phyloP scores from a whole-genome alignment of 2,113 vertebrate genomes.

The Polyodon spathula region DNA sequence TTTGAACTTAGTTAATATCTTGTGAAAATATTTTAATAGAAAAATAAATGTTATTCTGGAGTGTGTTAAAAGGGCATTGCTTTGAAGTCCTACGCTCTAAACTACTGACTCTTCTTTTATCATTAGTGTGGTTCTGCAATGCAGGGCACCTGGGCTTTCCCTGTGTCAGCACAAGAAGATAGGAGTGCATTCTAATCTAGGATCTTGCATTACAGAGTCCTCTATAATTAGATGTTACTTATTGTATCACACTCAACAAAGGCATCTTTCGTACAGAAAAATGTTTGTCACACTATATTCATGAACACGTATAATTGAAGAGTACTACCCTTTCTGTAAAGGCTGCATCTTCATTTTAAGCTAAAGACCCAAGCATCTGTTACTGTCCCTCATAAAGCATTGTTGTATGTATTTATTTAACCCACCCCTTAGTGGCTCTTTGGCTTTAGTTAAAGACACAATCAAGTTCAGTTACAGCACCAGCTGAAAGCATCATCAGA shows the following conservation, averaged over 20 bases:
- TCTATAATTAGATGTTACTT: constrained; percentile 14
- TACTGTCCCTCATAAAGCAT: too few relatives aligned
- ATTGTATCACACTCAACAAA: constrained; percentile 5
- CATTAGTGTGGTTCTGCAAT: neutral
- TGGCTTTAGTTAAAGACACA: too few relatives aligned
- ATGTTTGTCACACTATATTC: neutral
- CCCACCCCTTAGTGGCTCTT: too few relatives aligned
- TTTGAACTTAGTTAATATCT: too few relatives aligned
- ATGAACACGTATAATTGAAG: too few relatives aligned
- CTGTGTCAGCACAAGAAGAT: neutral
- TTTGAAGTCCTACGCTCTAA: neutral
- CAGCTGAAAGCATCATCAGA: too few relatives aligned
- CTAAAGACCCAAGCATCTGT: too few relatives aligned
- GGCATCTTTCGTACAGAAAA: constrained; percentile 5
- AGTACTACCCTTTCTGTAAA: too few relatives aligned
- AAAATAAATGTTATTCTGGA: neutral
- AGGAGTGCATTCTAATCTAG: neutral
- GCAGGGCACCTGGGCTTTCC: neutral
- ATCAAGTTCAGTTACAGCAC: too few relatives aligned
- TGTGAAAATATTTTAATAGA: neutral
- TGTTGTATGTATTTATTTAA: too few relatives aligned
- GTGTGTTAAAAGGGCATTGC: neutral
- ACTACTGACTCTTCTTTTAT: neutral
- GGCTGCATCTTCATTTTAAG: too few relatives aligned
- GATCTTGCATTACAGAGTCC: neutral